phyloP scores from a whole-genome alignment of 2,113 vertebrate genomes.

The Crotalus helleri region DNA sequence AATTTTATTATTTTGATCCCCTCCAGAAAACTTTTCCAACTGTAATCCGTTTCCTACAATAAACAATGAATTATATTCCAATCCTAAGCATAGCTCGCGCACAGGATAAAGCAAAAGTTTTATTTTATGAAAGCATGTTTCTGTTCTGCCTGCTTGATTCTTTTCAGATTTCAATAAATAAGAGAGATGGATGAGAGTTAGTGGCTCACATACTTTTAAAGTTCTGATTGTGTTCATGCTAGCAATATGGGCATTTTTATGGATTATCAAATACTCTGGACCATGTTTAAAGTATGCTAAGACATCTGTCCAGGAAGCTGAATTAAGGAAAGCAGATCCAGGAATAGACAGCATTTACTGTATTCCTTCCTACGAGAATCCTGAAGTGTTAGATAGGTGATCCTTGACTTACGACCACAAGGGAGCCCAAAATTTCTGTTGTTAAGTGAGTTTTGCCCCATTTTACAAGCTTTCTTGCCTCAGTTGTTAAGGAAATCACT shows the following conservation, averaged over 20 bases:
- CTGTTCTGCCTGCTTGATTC: not conserved
- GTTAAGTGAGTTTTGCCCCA: no score
- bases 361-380: conserved; percentile 17
- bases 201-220: not conserved
- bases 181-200: not conserved
- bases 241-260: not conserved
- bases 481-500: no score
- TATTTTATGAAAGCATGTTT: conserved; percentile 13
- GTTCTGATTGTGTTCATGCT: not conserved
- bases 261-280: not conserved
- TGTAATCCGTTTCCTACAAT: not conserved
- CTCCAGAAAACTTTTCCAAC: not conserved
- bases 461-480: no score
- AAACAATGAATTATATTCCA: conserved; percentile 5
- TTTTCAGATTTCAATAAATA: not conserved
- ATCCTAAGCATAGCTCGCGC: not conserved
- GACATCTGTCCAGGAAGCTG: conserved; percentile 23
- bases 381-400: not conserved
- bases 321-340: conserved; percentile 10
- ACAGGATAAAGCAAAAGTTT: not conserved
- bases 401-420: not conserved
- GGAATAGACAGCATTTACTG: conserved; percentile 6
- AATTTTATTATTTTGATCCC: not conserved
- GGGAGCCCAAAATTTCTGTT: not conserved
- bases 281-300: not conserved